Evolutionary conservation across 2,888 invertebrate species (phyloP).

Genomic region (Caenorhabditis sp.): DNA sequence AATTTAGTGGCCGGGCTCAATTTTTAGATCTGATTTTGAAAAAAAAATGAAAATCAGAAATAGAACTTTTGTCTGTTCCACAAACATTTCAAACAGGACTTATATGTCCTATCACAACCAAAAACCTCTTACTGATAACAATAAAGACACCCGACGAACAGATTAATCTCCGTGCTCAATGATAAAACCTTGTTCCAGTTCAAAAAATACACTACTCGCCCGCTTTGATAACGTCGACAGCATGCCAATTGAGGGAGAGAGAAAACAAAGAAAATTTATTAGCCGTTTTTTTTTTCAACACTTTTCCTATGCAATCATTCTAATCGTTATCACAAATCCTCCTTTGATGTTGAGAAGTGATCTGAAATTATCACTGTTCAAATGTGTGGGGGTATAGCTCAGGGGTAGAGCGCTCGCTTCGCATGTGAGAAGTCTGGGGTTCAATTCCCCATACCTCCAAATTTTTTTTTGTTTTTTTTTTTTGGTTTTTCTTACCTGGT

Average conservation of each 20-base stretch:
- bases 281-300: neutral
- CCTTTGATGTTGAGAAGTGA: slow-evolving; percentile 38
- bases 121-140: neutral
- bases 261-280: neutral
- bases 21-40: too few relatives aligned
- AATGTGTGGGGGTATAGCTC: neutral
- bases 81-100: too few relatives aligned
- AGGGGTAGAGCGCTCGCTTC: neutral
- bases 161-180: neutral
- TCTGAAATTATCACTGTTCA: slow-evolving; percentile 6
- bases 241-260: neutral
- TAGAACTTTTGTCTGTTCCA: too few relatives aligned
- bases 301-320: slow-evolving; percentile 21
- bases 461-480: neutral
- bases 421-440: neutral
- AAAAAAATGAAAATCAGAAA: too few relatives aligned
- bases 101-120: too few relatives aligned
- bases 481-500: slow-evolving; percentile 34
- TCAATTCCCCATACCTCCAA: neutral
- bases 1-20: too few relatives aligned
- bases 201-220: neutral
- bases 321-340: slow-evolving; percentile 47
- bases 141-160: neutral
- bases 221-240: neutral
- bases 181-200: neutral